phyloP scores from a whole-genome alignment of 1,140 invertebrate species.

The Hydropsyche tenuis region DNA sequence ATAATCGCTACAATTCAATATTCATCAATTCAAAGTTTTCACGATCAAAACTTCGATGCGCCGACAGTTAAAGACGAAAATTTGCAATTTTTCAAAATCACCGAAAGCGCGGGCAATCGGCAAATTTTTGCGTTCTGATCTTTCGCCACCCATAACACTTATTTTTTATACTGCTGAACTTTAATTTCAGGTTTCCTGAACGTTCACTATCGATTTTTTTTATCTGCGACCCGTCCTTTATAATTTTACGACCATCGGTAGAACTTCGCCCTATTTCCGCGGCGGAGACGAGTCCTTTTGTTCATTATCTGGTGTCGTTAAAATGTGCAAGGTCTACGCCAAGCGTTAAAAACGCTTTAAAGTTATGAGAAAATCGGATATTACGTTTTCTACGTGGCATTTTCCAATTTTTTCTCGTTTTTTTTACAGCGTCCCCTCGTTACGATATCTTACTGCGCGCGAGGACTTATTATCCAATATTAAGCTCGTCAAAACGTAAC shows the following conservation, averaged over 20 bases:
- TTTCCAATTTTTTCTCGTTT: background rate
- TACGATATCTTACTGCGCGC: background rate
- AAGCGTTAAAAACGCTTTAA: constrained; percentile 13
- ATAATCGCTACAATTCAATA: no score
- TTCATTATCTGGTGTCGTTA: constrained; percentile 28
- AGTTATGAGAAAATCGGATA: constrained; percentile 23
- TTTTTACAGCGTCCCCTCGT: background rate
- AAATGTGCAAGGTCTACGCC: constrained; percentile 22
- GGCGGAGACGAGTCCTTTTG: constrained; percentile 3
- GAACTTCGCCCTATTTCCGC: background rate
- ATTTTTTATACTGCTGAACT: constrained; percentile 8
- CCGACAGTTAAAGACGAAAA: no score
- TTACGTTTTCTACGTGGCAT: background rate
- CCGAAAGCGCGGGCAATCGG: no score
- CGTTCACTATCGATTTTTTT: constrained; percentile 12
- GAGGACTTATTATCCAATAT: no score
- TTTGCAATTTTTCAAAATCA: no score
- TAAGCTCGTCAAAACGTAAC: no score
- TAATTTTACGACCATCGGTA: constrained; percentile 22
- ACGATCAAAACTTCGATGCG: no score
- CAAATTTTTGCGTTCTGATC: no score
- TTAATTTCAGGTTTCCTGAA: background rate
- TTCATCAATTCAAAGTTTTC: no score
- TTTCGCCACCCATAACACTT: no score
- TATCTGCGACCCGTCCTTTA: background rate